Conservation (phyloP, 2,113 vertebrate genomes). For the Coreoperca whiteheadi region DNA sequence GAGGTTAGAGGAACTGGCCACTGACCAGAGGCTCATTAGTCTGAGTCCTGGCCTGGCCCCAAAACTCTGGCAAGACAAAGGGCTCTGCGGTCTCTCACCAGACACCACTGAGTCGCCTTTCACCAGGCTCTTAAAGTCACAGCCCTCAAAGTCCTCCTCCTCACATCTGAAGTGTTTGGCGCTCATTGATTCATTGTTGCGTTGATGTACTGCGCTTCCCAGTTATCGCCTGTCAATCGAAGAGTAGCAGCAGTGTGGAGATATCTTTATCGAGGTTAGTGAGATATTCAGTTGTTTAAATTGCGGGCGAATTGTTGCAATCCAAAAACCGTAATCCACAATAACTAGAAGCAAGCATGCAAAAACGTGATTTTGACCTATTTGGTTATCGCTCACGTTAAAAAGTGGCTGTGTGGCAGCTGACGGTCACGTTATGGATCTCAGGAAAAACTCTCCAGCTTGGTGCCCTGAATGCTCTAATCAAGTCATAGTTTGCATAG, state of each 20-base stretch:
- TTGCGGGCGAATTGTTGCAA: background rate
- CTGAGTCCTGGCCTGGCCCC: conserved; percentile 41
- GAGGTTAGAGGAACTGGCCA: conserved; percentile 54
- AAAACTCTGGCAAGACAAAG: conserved; percentile 45
- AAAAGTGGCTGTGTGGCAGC: background rate
- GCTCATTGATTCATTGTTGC: background rate
- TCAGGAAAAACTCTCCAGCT: no score
- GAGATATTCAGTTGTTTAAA: no score
- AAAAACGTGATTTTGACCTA: background rate
- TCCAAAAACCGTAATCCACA: no score
- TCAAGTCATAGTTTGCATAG: background rate
- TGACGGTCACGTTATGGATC: background rate
- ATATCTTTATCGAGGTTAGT: no score
- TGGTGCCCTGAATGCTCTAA: no score
- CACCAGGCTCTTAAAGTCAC: background rate
- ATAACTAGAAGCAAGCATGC: background rate
- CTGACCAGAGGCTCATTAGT: conserved; percentile 54
- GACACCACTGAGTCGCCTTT: conserved; percentile 13
- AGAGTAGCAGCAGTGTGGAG: no score
- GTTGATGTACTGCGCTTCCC: background rate
- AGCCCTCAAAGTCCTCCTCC: background rate
- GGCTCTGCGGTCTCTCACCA: background rate
- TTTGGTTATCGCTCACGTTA: background rate
- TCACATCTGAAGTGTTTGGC: background rate
- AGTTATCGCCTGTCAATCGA: background rate